A percentile compares a stretch with the other conserved stretches of the same genome.
phyloP scores from a whole-genome alignment of 2,113 vertebrate species.

The Zosterops japonicus region DNA sequence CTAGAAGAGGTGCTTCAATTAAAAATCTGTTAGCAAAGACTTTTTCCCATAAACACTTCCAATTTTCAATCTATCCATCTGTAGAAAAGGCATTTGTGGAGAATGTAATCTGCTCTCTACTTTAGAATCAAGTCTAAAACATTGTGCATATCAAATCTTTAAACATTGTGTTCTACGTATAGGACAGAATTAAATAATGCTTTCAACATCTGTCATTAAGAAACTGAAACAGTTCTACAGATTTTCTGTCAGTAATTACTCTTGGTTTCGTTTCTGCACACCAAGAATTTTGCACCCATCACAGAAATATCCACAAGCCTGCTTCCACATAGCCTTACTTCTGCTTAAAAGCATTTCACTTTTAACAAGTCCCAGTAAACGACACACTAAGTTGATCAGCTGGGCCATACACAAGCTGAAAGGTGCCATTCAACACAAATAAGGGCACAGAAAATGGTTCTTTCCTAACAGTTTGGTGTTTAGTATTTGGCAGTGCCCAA shows the following conservation, averaged over 20 bases:
- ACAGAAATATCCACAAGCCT: not conserved
- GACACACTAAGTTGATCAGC: not conserved
- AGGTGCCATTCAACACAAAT: not conserved
- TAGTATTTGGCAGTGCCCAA: not conserved
- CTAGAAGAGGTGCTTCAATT: not conserved
- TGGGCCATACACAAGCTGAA: not conserved
- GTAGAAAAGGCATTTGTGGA: not conserved
- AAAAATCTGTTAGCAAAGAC: not conserved
- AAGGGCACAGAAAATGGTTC: not conserved
- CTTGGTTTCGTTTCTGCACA: not conserved
- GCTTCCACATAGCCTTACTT: not conserved
- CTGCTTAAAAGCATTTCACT: not conserved
- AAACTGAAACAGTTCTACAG: not conserved
- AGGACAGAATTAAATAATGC: not conserved
- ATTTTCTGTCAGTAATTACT: not conserved
- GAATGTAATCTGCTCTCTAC: not conserved
- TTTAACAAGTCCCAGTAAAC: not conserved
- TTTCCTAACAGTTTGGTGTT: not conserved
- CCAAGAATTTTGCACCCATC: not conserved
- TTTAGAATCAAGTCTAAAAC: not conserved
- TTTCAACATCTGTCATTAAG: not conserved
- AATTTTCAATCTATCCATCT: not conserved
- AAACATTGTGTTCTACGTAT: not conserved
- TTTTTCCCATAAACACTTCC: not conserved
- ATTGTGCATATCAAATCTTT: not conserved